Conservation (phyloP, 2,113 vertebrate species). For the Antechinus flavipes region DNA sequence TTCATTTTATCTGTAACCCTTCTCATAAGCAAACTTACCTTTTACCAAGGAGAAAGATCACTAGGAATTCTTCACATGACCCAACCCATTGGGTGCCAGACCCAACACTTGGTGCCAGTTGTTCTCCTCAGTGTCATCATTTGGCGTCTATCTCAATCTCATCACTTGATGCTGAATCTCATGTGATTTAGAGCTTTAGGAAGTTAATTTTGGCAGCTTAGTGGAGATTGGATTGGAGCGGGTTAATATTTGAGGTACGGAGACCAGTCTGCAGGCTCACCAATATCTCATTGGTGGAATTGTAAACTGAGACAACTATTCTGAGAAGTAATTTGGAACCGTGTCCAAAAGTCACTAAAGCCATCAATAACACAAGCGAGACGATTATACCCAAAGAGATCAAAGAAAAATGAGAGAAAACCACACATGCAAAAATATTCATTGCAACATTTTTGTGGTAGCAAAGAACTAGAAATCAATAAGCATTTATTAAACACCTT, state of each 20-base stretch:
- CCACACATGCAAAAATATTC: background rate
- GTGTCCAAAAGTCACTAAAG: background rate
- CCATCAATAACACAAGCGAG: background rate
- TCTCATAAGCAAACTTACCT: too few relatives aligned
- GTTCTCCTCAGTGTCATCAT: too few relatives aligned
- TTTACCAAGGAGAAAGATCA: too few relatives aligned
- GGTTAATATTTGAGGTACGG: background rate
- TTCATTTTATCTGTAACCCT: too few relatives aligned
- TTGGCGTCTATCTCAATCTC: too few relatives aligned
- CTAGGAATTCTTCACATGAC: too few relatives aligned
- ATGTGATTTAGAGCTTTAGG: background rate
- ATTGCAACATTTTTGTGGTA: background rate
- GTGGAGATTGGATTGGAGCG: background rate
- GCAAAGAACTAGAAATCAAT: background rate
- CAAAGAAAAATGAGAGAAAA: background rate
- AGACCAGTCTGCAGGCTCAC: background rate
- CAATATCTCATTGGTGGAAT: background rate
- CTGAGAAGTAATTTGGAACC: background rate
- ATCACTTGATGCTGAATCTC: too few relatives aligned
- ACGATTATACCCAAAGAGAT: background rate
- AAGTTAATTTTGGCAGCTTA: background rate
- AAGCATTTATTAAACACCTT: background rate
- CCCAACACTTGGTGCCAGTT: too few relatives aligned
- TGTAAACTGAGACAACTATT: background rate
- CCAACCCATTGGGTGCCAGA: too few relatives aligned